Percentiles rank a stretch among this genome's conserved stretches.
Conservation (phyloP, 2,888 invertebrate species). For the Mechanitis messenoides region DNA sequence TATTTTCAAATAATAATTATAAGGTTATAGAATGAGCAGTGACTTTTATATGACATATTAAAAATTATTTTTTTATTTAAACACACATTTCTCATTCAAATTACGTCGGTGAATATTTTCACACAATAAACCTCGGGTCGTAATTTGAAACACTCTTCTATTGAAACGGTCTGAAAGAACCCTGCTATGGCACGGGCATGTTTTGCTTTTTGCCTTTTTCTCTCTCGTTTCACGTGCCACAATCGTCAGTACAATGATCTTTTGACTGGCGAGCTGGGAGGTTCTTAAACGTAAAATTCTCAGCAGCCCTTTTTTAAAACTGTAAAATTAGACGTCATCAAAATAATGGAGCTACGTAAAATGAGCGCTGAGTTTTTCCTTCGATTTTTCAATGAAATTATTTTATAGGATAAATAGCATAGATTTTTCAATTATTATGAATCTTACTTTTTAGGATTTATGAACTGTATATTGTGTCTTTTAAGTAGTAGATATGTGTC, state of each 20-base stretch:
- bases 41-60: neutral
- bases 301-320: conserved; percentile 44
- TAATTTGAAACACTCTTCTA: conserved; percentile 52
- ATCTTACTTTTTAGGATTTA: too few species aligned
- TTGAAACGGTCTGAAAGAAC: conserved; percentile 50
- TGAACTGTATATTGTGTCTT: too few species aligned
- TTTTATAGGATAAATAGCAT: neutral
- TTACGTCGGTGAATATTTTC: conserved; percentile 37
- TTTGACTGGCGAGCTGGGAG: conserved; percentile 54
- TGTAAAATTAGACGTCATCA: conserved; percentile 48
- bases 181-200: conserved; percentile 38
- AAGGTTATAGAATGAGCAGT: too few species aligned
- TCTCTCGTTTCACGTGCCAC: conserved; percentile 49
- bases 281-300: conserved; percentile 43
- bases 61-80: neutral
- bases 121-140: conserved; percentile 46
- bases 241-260: conserved; percentile 61
- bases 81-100: conserved; percentile 11
- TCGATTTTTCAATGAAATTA: neutral
- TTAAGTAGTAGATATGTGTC: too few species aligned
- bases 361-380: conserved; percentile 20
- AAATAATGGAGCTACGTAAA: conserved; percentile 29
- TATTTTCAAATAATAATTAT: too few species aligned
- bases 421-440: too few species aligned
- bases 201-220: conserved; percentile 43